A percentile compares a stretch with the other conserved stretches of the same genome.
These are phyloP conservation scores for Muscicapa striata DNA, from an alignment of 2,797 vertebrate species.

Conservation along the genomic window DNA sequence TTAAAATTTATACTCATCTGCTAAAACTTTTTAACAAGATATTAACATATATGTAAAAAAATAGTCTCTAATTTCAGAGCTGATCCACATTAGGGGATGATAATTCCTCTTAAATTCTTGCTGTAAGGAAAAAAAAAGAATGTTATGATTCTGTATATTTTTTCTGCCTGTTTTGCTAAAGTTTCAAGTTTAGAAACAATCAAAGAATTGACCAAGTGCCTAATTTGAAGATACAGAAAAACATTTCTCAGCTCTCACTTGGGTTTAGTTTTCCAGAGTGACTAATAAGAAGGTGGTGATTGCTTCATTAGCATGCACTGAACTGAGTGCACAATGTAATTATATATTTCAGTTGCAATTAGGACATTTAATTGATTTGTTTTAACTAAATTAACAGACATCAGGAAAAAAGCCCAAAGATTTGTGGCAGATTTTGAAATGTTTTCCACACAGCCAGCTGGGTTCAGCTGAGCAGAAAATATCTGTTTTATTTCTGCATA, in stretches of 20 bases:
- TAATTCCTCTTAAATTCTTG: neutral
- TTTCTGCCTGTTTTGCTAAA: neutral
- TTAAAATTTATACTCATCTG: neutral
- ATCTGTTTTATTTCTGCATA: conserved; percentile 43
- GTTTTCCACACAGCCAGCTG: conserved; percentile 56
- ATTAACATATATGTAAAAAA: neutral
- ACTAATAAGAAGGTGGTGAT: conserved; percentile 60
- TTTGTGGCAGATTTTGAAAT: conserved; percentile 48
- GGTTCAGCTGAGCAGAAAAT: conserved; percentile 49
- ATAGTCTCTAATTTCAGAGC: neutral
- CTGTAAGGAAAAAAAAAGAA: neutral
- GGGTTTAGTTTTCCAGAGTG: conserved; percentile 41
- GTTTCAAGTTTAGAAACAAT: conserved; percentile 1
- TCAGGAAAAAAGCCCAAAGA: neutral
- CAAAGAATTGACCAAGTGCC: neutral
- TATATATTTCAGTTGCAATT: conserved; percentile 57
- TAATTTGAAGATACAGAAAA: conserved; percentile 14
- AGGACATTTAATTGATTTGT: conserved; percentile 66
- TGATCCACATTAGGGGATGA: neutral
- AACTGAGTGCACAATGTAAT: conserved; percentile 47
- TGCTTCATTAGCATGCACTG: conserved; percentile 57
- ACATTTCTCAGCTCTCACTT: conserved; percentile 12
- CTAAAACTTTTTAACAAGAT: neutral
- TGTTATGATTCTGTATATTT: neutral
- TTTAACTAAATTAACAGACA: conserved; percentile 61